A percentile compares a stretch with the other conserved stretches of the same genome.
phyloP scores from a whole-genome alignment of 2,113 vertebrate genomes.

The Cephalopterus ornatus region DNA sequence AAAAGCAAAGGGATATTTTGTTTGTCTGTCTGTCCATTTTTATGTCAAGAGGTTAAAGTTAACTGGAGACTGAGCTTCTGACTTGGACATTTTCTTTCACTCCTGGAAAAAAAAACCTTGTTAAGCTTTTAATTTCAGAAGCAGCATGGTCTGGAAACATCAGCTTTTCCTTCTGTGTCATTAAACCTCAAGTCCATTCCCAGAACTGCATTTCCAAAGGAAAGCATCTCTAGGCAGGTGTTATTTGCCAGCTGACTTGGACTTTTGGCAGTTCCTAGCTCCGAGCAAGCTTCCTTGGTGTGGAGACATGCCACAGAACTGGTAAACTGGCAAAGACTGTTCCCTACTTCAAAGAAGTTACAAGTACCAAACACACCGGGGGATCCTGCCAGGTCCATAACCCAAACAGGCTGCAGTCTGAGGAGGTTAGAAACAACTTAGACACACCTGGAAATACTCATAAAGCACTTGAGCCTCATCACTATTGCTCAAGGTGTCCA shows the following conservation, averaged over 20 bases:
- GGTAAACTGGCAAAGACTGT: background rate
- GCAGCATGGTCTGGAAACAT: background rate
- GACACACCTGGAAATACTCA: slow-evolving; percentile 6
- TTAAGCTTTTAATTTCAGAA: background rate
- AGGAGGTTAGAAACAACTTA: background rate
- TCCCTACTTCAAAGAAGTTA: slow-evolving; percentile 14
- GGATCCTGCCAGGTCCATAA: background rate
- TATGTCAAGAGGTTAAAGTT: background rate
- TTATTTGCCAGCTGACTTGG: background rate
- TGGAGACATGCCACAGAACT: background rate
- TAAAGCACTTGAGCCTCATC: background rate
- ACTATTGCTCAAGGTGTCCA: slow-evolving; percentile 13
- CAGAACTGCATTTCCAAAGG: background rate
- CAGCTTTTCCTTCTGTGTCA: background rate
- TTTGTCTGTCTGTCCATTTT: background rate
- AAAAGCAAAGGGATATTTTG: background rate
- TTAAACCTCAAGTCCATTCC: background rate
- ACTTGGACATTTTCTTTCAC: background rate
- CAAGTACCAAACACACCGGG: background rate
- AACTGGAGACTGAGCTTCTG: background rate
- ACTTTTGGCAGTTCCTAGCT: background rate
- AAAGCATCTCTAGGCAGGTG: background rate
- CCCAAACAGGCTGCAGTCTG: background rate
- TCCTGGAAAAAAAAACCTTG: background rate
- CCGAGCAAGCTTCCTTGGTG: accelerated